Evolutionary conservation across 2,888 invertebrate genomes (phyloP), one percentile per base, ranked within the genome.

Genomic region (Belgica antarctica): DNA sequence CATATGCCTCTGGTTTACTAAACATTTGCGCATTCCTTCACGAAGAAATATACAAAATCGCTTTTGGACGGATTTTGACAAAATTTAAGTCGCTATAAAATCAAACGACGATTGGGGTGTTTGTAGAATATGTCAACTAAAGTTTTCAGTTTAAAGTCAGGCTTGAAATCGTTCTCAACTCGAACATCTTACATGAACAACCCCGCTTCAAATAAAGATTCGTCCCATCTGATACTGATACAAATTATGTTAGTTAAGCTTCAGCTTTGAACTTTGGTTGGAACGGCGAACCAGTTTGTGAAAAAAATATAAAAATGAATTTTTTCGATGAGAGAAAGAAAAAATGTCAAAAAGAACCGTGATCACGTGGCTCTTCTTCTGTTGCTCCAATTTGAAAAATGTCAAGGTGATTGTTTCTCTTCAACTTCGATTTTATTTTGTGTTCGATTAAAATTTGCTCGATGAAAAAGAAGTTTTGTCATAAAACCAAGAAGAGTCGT

Each of bases 321-420:
- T 41, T 41, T 41, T 12, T 41, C 4, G 31, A 7, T 10, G 31
- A 31, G 10, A 25, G 59, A 59, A 22, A 22, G 2, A 22, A 59
- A 22, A 59, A 22, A n/a, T n/a, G n/a, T n/a, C n/a, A n/a, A n/a
- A 59, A 59, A 25, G 25, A 62, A 8, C 12, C 19, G 62, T 31
- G 31, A 31, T 31, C 15, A 15, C 41, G 41, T n/a, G 41, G n/a
- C n/a, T 4, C 41, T 41, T 41, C 15, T 41, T n/a, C 7, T n/a
- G 41, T 41, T 63, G 63, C 63, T 63, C 63, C 63, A 63, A 63
- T 63, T 63, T 41, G 41, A 63, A 63, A 63, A 63, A 63, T 63
- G 63, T 63, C 63, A 63, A 63, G 63, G 63, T 34, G 4, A 41
- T 41, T 41, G 41, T n/a, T 12, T 31, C 41, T 7, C 41, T 41